Evolutionary conservation across 1,140 invertebrate genomes (phyloP).

Genomic region (Callitettix versicolor): DNA sequence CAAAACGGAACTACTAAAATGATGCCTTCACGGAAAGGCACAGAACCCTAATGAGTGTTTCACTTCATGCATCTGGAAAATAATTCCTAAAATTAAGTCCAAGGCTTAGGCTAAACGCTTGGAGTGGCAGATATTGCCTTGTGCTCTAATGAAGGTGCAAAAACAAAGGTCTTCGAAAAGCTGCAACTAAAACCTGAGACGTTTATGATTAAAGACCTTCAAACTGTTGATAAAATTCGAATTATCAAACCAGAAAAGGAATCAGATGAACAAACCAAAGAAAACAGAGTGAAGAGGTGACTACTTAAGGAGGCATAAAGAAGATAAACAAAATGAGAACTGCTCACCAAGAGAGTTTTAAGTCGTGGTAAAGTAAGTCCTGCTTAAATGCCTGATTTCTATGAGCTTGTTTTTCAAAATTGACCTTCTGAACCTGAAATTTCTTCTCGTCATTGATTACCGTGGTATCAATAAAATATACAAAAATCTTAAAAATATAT

Average conservation of each 20-base stretch:
- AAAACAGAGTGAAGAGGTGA: not conserved
- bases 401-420: too few species aligned
- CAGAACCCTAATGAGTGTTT: not conserved
- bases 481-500: too few species aligned
- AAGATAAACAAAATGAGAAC: too few species aligned
- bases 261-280: not conserved
- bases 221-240: not conserved
- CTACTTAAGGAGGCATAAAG: not conserved
- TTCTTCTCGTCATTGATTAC: too few species aligned
- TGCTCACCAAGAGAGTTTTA: too few species aligned
- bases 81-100: not conserved
- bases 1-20: not conserved
- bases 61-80: not conserved
- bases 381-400: too few species aligned
- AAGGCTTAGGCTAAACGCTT: not conserved
- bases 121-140: not conserved
- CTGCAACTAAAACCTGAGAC: not conserved
- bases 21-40: not conserved
- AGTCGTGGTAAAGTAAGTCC: too few species aligned
- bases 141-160: conserved; percentile 1
- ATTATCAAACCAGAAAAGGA: not conserved
- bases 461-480: too few species aligned
- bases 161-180: not conserved
- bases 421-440: too few species aligned
- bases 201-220: not conserved